Evolutionary conservation across 2,113 vertebrate species (phyloP).

Genomic region (Cathartes aura): DNA sequence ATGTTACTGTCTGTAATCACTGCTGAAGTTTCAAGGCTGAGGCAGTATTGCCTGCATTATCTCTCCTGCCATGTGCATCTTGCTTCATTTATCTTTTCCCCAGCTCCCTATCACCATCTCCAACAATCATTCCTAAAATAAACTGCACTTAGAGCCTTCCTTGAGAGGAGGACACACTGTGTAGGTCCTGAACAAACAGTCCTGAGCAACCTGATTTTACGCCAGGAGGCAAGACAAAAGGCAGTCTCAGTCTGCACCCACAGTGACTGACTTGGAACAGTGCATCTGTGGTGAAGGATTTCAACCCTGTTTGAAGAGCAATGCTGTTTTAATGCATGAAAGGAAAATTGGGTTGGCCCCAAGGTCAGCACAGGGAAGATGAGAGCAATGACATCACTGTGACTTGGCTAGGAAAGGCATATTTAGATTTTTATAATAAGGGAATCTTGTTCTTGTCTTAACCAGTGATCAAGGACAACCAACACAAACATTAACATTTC

Average conservation of each 20-base stretch:
- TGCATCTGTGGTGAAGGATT: neutral
- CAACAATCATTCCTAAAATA: neutral
- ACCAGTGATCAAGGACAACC: conserved; percentile 18
- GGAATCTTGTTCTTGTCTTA: conserved; percentile 4
- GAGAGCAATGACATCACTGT: neutral
- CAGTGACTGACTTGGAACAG: neutral
- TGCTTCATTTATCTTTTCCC: neutral
- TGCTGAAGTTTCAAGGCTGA: neutral
- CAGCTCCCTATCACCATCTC: neutral
- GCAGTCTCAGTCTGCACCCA: neutral
- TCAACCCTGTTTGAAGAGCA: neutral
- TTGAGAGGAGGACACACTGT: neutral
- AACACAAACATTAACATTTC: conserved; percentile 59
- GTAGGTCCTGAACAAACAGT: neutral
- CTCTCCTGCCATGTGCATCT: neutral
- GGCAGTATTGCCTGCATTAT: neutral
- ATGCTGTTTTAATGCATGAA: neutral
- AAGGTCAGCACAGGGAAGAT: neutral
- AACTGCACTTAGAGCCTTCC: neutral
- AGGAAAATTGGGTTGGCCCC: neutral
- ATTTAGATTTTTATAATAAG: neutral
- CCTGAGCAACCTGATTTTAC: neutral
- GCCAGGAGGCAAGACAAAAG: neutral
- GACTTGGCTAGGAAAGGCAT: neutral
- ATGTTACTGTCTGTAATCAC: neutral